Percentiles rank a stretch among this genome's conserved stretches.
These are phyloP conservation scores for Pristionchus exspectatus DNA, from an alignment of 2,888 invertebrate genomes.

Conservation along the genomic window DNA sequence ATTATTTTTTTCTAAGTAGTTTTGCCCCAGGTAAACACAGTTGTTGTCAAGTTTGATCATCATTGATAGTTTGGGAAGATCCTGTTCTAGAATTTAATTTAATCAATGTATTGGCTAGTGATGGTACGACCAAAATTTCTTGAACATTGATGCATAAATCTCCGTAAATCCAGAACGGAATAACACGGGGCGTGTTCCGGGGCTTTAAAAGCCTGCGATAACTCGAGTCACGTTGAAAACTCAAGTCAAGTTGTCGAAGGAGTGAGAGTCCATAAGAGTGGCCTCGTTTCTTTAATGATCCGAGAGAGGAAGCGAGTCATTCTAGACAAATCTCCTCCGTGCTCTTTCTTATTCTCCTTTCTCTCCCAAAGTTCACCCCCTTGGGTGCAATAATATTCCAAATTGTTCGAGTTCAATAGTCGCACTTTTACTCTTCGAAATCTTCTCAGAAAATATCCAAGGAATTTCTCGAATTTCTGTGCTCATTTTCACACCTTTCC, in stretches of 20 bases:
- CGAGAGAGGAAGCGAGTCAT: not conserved
- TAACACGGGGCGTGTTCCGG: not conserved
- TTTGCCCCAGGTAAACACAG: not conserved
- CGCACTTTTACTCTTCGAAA: not conserved
- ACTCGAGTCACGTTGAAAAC: not conserved
- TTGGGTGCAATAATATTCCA: slow-evolving; percentile 10
- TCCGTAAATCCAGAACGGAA: not conserved
- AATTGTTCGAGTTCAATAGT: not conserved
- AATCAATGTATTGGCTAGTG: not conserved
- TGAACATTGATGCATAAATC: not conserved
- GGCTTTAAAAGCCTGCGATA: not conserved
- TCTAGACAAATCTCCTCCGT: not conserved
- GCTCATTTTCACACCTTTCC: not conserved
- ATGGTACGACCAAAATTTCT: not conserved
- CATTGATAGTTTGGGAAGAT: too few species aligned
- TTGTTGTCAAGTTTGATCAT: too few species aligned
- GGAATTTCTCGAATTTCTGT: not conserved
- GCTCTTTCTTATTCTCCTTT: not conserved
- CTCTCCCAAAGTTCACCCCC: not conserved
- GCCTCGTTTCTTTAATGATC: slow-evolving; percentile 30
- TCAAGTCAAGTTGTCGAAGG: not conserved
- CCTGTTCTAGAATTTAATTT: not conserved
- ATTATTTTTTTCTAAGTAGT: not conserved
- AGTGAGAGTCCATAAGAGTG: slow-evolving; percentile 11
- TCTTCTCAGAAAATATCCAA: not conserved